Evolutionary conservation across 2,888 invertebrate genomes (phyloP), one percentile per base, ranked within the genome.

Genomic region (Cecidostiba fungosa): DNA sequence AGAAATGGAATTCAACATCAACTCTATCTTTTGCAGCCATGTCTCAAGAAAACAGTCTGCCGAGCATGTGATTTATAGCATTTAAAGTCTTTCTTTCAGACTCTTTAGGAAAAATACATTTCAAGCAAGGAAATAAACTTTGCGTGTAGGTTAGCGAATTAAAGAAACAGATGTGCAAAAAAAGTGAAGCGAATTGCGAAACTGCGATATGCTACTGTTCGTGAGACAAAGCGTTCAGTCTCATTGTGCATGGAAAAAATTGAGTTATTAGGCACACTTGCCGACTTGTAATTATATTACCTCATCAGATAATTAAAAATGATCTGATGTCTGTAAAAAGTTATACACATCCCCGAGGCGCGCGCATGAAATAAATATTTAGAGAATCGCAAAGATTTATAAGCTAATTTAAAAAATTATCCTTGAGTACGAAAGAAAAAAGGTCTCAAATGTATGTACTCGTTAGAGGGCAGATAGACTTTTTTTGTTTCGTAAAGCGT

Each of bases 311-410:
- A 69, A 82, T 85, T 85, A n/a, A 78, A 83, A 86, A 86, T 83
- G 19, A 83, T 86, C 54, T 66, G 83, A 80, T 83, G 62, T 10
- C 23, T 86, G 86, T 83, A 86, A 83, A 86, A 85, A 85, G 85
- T 76, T 85, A 76, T 73, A 76, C 4, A 76, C 36, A 72, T 39
- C 78, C 16, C 32, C 39, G 66, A 50, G 82, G 84, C 81, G 87
- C 78, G 81, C 50, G 74, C 82, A 85, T 66, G 43, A 80, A 79
- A 70, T 87, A 82, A 78, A 39, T 77, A 82, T 82, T 77, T 84
- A 84, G 69, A 59, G 39, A 69, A 79, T 85, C 72, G 79, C 39
- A 84, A 80, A 77, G 76, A 72, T 82, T 74, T 82, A 78, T 85
- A 74, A 82, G 72, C 85, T 85, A 74, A 82, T 85, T 81, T 69